A percentile compares a stretch with the other conserved stretches of the same genome.
Evolutionary conservation across 2,797 vertebrate species (phyloP).

Genomic region (Botia almorhae): DNA sequence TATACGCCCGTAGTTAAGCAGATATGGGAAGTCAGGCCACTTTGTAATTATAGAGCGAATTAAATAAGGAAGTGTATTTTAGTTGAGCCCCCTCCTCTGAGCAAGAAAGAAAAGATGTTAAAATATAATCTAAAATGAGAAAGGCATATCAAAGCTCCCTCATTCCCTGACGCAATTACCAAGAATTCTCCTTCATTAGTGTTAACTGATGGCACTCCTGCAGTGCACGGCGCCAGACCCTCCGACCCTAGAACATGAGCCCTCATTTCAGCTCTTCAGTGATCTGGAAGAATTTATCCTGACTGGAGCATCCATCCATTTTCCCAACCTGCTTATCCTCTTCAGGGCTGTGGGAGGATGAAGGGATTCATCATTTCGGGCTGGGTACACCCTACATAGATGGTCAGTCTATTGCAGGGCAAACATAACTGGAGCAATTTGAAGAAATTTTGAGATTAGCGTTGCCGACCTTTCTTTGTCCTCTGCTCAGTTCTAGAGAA

Average conservation of each 20-base stretch:
- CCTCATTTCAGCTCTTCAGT: not conserved
- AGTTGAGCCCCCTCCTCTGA: slow-evolving; percentile 63
- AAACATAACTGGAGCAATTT: not conserved
- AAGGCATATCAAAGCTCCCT: slow-evolving; percentile 77
- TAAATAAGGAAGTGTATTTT: slow-evolving; percentile 69
- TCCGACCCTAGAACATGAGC: not conserved
- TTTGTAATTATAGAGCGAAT: slow-evolving; percentile 75
- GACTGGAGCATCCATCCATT: too few relatives aligned
- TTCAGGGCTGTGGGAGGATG: too few relatives aligned
- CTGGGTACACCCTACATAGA: too few relatives aligned
- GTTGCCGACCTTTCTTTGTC: not conserved
- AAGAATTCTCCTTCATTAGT: slow-evolving; percentile 86
- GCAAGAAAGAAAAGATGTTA: not conserved
- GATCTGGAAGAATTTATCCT: too few relatives aligned
- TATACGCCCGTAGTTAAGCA: slow-evolving; percentile 29
- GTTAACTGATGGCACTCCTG: slow-evolving; percentile 78
- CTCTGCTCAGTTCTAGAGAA: not conserved
- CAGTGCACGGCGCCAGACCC: not conserved
- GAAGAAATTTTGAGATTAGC: not conserved
- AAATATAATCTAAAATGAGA: slow-evolving; percentile 26
- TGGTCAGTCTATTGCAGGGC: too few relatives aligned
- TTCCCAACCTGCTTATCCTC: too few relatives aligned
- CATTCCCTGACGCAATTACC: slow-evolving; percentile 86
- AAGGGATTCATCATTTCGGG: too few relatives aligned
- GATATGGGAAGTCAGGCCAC: slow-evolving; percentile 59